phyloP scores from a whole-genome alignment of 2,797 vertebrate genomes.

The Garrulus glandarius region DNA sequence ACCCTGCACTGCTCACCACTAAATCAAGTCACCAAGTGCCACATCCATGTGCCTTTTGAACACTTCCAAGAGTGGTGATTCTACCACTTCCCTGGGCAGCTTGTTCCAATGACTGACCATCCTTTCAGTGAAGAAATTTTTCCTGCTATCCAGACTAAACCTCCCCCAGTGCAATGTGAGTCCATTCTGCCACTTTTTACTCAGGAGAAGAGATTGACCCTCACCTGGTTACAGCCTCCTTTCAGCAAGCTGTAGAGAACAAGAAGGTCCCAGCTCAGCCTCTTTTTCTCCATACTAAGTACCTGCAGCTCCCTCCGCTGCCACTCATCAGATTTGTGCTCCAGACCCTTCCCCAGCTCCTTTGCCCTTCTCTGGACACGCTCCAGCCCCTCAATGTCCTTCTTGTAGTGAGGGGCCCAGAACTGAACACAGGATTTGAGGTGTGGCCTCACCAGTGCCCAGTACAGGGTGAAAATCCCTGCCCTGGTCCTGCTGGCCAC shows the following conservation, averaged over 20 bases:
- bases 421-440: background rate
- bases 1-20: background rate
- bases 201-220: background rate
- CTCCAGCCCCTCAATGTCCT: background rate
- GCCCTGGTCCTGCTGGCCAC: background rate
- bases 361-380: fast-evolving
- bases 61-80: background rate
- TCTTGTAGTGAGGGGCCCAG: fast-evolving
- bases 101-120: background rate
- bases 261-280: background rate
- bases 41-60: background rate
- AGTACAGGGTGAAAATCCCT: fast-evolving
- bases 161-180: background rate
- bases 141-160: background rate
- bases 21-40: background rate
- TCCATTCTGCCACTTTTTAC: background rate
- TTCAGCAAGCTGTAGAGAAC: background rate
- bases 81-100: background rate
- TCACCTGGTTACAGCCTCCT: background rate
- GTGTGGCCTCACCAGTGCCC: fast-evolving
- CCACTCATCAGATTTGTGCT: background rate
- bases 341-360: background rate
- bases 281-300: background rate
- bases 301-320: fast-evolving
- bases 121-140: background rate